Base-by-base conservation (phyloP, 2,888 invertebrate genomes). In the Eilema griseolum region DNA sequence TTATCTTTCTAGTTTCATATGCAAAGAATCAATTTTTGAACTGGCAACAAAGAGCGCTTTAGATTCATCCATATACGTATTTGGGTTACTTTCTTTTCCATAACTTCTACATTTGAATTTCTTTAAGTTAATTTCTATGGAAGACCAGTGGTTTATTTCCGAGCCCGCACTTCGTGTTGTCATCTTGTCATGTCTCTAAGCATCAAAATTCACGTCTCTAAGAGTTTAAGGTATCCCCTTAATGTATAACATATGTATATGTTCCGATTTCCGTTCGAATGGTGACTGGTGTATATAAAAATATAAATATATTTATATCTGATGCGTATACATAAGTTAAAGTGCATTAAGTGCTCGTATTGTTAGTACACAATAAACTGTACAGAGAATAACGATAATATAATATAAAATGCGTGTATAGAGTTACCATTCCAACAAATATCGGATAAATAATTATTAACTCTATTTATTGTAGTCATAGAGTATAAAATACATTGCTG, bases 321-420 rank as follows among this genome's bases (percentile, higher is more conserved):
- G 65, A 61, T 78, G 71, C 81, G 82, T 81, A 81, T 81, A 81
- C 81, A 73, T 78, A 67, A 69, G 75, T 81, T 68, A 46, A 66
- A 71, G 69, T 78, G 76, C 78, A 76, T 66, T 71, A 41, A 31
- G 71, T 79, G 80, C 71, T 75, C 70, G 69, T 79, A 66, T 67
- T 60, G 28, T 65, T 57, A 66, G 57, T 63, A 69, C 66, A 64
- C 26, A 41, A 70, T 31, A 70, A 76, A 71, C 60, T 63, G 59
- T 72, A 75, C 67, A 69, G 66, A 69, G 46, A 41, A 61, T 72
- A 67, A 77, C 64, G 66, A 66, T 56, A 74, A 66, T 68, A 76
- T 69, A 66, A 66, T 75, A 71, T 74, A 75, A 67, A 68, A 76
- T 64, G 46, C 23, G 64, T 74, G 61, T 75, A 67, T 70, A 75